Evolutionary conservation across 2,113 vertebrate genomes (phyloP), one percentile per base, ranked within the genome.

Genomic region (Python bivittatus): DNA sequence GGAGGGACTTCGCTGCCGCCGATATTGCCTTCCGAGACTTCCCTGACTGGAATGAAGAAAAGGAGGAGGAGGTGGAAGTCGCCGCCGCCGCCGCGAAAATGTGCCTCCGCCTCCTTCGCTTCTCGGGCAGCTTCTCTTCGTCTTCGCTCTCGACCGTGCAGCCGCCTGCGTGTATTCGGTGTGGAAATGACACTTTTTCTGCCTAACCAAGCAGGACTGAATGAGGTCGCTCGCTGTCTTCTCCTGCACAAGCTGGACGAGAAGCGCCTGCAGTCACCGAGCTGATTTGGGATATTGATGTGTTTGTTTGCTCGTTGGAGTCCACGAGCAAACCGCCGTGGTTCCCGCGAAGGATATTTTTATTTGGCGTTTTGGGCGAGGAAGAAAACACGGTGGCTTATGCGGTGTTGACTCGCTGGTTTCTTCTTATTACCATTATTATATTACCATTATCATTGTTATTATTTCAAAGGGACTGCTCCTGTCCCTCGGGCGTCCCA

Each of bases 131-230:
- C 94, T 52, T 86, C 92, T 91, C 94, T 92, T 86, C 94, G 48
- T 54, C 88, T 83, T 52, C 56, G 44, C 64, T 87, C 64, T 56
- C 61, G 86, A 86, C 64, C 53, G 84, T 85, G 94, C 95, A 92
- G 93, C 95, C 93, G 95, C 95, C 94, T 93, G 94, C 93, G 90
- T 91, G 90, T 92, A 33, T 94, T 93, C 90, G 38, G 93, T 23
- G 95, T 95, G 89, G 94, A 95, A 93, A 93, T 52, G 95, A 95
- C 96, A 95, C 96, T 95, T 93, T 94, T 92, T 93, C 87, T 25
- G 56, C 95, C 95, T 97, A 94, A 96, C 94, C 96, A 94, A 94
- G 94, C 95, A 96, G 96, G 95, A 96, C 96, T 97, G 97, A 97
- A 96, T 95, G 97, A 96, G 96, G 96, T 94, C 96, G 94, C 91